Percentiles rank a stretch among this genome's conserved stretches.
Evolutionary conservation across 2,888 invertebrate genomes (phyloP).

Genomic region (Macrostomum cliftonense): DNA sequence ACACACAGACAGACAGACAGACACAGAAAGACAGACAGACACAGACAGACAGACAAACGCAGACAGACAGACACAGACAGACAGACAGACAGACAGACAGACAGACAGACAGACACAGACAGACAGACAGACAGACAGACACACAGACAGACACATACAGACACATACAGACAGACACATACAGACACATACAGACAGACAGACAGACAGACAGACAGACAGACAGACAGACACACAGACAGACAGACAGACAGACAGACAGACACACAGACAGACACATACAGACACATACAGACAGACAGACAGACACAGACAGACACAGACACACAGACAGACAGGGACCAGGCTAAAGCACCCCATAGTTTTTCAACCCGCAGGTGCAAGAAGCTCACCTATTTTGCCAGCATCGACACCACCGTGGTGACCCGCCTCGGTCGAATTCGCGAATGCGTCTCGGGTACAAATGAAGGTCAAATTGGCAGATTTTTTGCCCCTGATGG

Average conservation of each 20-base stretch:
- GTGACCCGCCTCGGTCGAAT: too few species aligned
- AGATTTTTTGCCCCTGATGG: too few species aligned
- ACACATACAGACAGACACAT: neutral
- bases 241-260: neutral
- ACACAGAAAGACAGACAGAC: neutral
- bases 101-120: too few species aligned
- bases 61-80: neutral
- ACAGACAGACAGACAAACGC: neutral
- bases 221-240: constrained; percentile 1
- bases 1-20: neutral
- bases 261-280: neutral
- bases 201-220: constrained; percentile 1
- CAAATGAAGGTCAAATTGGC: too few species aligned
- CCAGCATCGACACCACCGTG: too few species aligned
- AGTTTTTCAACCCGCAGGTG: too few species aligned
- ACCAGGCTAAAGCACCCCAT: too few species aligned
- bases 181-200: neutral
- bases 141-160: neutral
- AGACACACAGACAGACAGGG: neutral
- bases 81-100: neutral
- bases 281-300: neutral
- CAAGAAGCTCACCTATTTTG: too few species aligned
- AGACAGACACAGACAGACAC: neutral
- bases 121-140: neutral
- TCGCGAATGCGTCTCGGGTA: too few species aligned